Percentiles rank a stretch among this genome's conserved stretches.
phyloP scores from a whole-genome alignment of 2,113 vertebrate species.

The Istiophorus platypterus region DNA sequence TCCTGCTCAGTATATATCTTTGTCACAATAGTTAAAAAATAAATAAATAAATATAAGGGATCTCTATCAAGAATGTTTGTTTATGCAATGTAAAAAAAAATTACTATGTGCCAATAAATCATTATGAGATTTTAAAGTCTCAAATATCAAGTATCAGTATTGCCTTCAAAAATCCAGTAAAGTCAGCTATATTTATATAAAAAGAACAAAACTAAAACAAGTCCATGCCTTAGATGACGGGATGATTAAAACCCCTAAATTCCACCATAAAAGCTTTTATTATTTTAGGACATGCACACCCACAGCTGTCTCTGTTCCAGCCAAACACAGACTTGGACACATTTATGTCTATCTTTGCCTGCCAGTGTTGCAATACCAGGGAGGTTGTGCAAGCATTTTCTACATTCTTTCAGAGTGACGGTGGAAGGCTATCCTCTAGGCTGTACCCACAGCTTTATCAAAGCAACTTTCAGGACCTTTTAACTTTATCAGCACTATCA shows the following conservation, averaged over 20 bases:
- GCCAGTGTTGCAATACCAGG: constrained; percentile 63
- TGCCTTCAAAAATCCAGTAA: background rate
- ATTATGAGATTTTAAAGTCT: background rate
- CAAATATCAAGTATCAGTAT: background rate
- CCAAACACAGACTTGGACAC: constrained; percentile 37
- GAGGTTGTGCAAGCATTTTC: constrained; percentile 80
- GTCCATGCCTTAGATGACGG: background rate
- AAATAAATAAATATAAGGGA: too few relatives aligned
- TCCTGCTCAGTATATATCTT: background rate
- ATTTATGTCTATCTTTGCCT: constrained; percentile 16
- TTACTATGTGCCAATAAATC: too few relatives aligned
- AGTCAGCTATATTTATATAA: background rate
- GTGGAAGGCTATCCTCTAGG: constrained; percentile 41
- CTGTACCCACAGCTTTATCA: constrained; percentile 64
- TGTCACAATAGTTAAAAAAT: too few relatives aligned
- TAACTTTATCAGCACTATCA: constrained; percentile 51
- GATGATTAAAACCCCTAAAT: constrained; percentile 20
- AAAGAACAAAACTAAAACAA: background rate
- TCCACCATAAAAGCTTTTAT: constrained; percentile 26
- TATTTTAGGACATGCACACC: constrained; percentile 15
- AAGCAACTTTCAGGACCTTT: constrained; percentile 62
- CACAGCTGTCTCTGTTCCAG: background rate
- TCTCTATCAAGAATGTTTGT: background rate
- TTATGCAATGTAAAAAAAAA: background rate
- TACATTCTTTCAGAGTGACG: constrained; percentile 72